Conservation (phyloP, 2,797 vertebrate genomes). For the Lithobates pipiens region DNA sequence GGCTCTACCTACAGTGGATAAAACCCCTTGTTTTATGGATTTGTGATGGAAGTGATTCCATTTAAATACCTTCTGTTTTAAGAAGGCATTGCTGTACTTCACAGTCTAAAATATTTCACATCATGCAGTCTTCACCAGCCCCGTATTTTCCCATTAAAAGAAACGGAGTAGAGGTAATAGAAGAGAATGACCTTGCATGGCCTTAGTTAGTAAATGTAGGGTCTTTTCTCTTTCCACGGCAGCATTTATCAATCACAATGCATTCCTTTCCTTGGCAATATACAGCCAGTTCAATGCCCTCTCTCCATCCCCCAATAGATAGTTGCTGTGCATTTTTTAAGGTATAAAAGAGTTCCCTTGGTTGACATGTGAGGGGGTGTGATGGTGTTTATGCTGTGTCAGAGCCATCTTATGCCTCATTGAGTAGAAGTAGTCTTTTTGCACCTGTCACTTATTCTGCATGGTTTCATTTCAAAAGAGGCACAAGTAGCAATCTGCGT, state of each 20-base stretch:
- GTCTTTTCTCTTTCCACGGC: not conserved
- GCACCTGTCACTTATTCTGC: slow-evolving; percentile 14
- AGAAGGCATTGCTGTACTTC: not conserved
- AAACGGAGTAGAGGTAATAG: not conserved
- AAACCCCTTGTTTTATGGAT: not conserved
- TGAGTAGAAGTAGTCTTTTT: slow-evolving; percentile 10
- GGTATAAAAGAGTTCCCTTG: not conserved
- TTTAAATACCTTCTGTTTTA: too few relatives aligned
- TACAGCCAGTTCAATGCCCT: not conserved
- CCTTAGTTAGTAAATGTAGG: not conserved
- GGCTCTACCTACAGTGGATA: not conserved
- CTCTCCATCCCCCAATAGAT: not conserved
- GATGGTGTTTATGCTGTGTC: slow-evolving; percentile 9
- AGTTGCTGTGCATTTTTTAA: not conserved
- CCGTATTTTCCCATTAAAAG: not conserved
- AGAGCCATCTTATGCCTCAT: slow-evolving; percentile 12
- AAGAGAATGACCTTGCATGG: slow-evolving; percentile 4
- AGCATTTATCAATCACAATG: not conserved
- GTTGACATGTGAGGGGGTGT: slow-evolving; percentile 1
- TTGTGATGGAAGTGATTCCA: not conserved
- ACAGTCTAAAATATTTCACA: not conserved
- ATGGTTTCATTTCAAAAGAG: slow-evolving; percentile 1
- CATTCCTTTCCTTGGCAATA: not conserved
- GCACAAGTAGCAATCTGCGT: slow-evolving; percentile 1
- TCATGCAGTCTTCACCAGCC: too few relatives aligned